A percentile compares a stretch with the other conserved stretches of the same genome.
phyloP scores from a whole-genome alignment of 2,113 vertebrate genomes.

The Chlamydotis undulata region DNA sequence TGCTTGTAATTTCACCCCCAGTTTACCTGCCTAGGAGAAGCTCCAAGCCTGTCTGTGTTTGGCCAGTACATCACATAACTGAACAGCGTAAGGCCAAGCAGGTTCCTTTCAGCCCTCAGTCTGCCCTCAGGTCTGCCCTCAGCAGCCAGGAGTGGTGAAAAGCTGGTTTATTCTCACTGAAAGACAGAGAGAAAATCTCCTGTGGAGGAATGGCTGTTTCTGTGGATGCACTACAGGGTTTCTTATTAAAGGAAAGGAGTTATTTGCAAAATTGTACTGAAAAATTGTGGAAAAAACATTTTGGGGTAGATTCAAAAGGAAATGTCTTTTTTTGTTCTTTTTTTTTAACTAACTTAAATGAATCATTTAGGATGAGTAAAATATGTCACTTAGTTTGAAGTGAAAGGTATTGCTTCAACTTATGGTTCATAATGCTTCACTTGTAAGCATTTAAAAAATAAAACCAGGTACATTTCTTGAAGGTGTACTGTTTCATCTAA shows the following conservation, averaged over 20 bases:
- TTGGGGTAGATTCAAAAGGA: background rate
- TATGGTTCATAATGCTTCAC: background rate
- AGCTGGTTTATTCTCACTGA: background rate
- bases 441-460: slow-evolving; percentile 23
- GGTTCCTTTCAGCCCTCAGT: background rate
- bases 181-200: background rate
- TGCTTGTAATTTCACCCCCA: background rate
- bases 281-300: background rate
- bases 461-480: background rate
- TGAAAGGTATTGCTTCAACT: background rate
- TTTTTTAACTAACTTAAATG: background rate
- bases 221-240: background rate
- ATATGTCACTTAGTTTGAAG: background rate
- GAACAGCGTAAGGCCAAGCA: background rate
- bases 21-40: background rate
- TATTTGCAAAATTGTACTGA: background rate
- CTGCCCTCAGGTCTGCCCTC: background rate
- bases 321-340: background rate
- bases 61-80: background rate
- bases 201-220: background rate
- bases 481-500: slow-evolving; percentile 13
- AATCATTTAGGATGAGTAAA: background rate
- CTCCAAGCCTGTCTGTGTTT: background rate
- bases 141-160: background rate
- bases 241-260: background rate